phyloP scores from a whole-genome alignment of 2,888 invertebrate genomes.

The Cephus pulcher region DNA sequence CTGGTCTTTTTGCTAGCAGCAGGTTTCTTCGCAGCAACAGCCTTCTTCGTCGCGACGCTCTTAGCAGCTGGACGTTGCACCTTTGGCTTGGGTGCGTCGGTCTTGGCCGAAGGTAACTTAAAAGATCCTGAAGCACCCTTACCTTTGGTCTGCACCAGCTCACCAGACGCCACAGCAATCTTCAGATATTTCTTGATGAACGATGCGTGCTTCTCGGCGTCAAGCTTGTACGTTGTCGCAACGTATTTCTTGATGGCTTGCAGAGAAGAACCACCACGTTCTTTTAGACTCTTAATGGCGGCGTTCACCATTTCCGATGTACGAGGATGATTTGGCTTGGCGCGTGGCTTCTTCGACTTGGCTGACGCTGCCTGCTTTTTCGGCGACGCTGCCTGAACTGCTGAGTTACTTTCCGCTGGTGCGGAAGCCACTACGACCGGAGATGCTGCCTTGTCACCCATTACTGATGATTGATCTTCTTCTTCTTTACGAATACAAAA shows the following conservation, averaged over 20 bases:
- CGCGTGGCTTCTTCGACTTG: constrained; percentile 51
- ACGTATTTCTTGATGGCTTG: constrained; percentile 74
- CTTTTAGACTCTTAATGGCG: constrained; percentile 69
- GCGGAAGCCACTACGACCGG: constrained; percentile 15
- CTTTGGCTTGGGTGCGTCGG: constrained; percentile 23
- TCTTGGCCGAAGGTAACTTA: constrained; percentile 59
- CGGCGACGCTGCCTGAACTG: constrained; percentile 13
- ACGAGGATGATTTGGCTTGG: constrained; percentile 67
- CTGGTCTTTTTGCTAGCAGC: neutral
- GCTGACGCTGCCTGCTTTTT: constrained; percentile 32
- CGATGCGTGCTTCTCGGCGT: constrained; percentile 69
- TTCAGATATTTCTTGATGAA: constrained; percentile 73
- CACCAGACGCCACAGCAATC: constrained; percentile 68
- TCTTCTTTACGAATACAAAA: neutral
- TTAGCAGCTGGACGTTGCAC: neutral
- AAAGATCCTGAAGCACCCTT: constrained; percentile 68
- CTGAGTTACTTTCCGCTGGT: constrained; percentile 6
- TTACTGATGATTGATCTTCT: neutral
- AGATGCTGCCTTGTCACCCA: constrained; percentile 6
- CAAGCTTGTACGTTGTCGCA: constrained; percentile 70
- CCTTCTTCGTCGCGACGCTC: neutral
- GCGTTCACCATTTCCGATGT: constrained; percentile 70
- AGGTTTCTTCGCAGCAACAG: neutral
- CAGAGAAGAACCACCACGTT: constrained; percentile 71
- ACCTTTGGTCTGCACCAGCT: constrained; percentile 68